phyloP scores from a whole-genome alignment of 2,113 vertebrate species.

The Chauna torquata region DNA sequence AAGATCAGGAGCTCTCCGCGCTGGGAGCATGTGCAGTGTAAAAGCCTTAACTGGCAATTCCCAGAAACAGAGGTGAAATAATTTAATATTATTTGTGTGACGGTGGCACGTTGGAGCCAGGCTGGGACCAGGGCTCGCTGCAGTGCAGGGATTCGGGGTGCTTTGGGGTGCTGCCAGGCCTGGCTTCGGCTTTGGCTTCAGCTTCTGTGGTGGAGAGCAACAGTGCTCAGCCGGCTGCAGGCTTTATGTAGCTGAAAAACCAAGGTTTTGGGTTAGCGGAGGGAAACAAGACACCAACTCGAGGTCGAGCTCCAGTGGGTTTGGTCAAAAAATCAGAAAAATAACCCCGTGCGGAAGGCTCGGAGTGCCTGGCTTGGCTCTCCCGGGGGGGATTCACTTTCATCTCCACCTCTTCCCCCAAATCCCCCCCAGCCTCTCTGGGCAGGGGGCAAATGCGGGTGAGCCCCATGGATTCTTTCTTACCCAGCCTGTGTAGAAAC shows the following conservation, averaged over 20 bases:
- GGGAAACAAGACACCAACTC: neutral
- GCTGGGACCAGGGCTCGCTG: neutral
- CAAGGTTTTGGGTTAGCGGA: neutral
- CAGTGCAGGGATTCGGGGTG: fast-evolving
- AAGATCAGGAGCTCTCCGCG: neutral
- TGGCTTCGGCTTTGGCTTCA: neutral
- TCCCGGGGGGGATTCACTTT: neutral
- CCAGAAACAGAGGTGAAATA: neutral
- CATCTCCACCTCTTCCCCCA: neutral
- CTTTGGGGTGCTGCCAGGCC: neutral
- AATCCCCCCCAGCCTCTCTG: neutral
- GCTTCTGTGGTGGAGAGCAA: neutral
- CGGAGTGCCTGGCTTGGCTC: fast-evolving
- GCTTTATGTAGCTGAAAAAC: neutral
- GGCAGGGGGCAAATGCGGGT: neutral
- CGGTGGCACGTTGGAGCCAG: neutral
- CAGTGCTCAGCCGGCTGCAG: fast-evolving
- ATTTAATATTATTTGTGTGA: neutral
- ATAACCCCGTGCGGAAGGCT: neutral
- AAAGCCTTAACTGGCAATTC: neutral
- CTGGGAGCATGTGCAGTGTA: neutral
- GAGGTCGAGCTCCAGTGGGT: neutral
- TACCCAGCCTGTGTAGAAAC: too few species aligned
- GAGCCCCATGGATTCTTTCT: neutral
- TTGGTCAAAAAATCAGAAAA: neutral